Evolutionary conservation across 2,797 vertebrate genomes (phyloP), one percentile per base, ranked within the genome.

Genomic region (Molossus alvarezi): DNA sequence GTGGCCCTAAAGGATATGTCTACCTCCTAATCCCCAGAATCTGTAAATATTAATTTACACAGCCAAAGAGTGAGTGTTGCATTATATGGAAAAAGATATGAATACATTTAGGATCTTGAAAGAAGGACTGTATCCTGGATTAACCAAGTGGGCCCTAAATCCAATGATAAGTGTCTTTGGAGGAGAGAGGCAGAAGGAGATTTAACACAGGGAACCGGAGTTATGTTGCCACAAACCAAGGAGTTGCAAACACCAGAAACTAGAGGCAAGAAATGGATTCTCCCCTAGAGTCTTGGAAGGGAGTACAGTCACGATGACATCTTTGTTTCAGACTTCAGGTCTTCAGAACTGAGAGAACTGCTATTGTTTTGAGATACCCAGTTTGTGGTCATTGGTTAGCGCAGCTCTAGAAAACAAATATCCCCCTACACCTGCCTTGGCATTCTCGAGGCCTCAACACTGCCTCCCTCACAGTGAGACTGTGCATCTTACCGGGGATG

Each of bases 401-500:
- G 37, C 13, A 80, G 33, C 7, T 33, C 37, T 57, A 80, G 55
- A 23, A 76, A 85, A 25, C 20, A 1, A 58, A 64, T 13, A 5
- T 8, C 6, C 4, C 33, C 12, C 13, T 4, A 23, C 25, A 29
- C 41, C 41, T 45, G 41, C 41, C 41, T 45, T 6, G 41, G 91
- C 20, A 2, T 33, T 51, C 51, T 79, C 53, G n/a, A 29, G 20
- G 15, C 13, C 21, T 10, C 15, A 45, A 48, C 9, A 55, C n/a
- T 9, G 1, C 14, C 29, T 75, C 15, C 53, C 29, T 45, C 48
- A 53, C 0, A 15, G 33, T 29, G 71, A 89, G 71, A 89, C 11
- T 25, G 29, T 2, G 9, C 27, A 45, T 72, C 98, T 98, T 98
- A 99, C 98, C 98, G 95, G 97, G 97, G 67, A 97, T 25, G 65